phyloP scores from a whole-genome alignment of 2,888 invertebrate genomes.

The Leistus spinibarbis region DNA sequence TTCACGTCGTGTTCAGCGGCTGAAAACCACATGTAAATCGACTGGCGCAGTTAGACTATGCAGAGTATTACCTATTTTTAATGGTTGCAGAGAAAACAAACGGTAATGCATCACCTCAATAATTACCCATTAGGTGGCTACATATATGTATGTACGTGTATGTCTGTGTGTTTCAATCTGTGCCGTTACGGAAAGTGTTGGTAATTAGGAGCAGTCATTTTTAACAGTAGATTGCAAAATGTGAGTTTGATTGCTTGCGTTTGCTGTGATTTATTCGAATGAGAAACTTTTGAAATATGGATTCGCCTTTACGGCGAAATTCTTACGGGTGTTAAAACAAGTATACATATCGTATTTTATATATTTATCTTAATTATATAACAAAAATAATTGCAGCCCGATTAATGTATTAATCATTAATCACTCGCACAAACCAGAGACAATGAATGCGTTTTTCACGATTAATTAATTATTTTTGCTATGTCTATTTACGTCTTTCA shows the following conservation, averaged over 20 bases:
- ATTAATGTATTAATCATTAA: too few species aligned
- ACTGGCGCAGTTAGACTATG: not conserved
- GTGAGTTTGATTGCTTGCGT: not conserved
- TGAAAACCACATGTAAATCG: not conserved
- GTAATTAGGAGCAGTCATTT: not conserved
- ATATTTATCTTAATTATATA: too few species aligned
- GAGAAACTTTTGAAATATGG: too few species aligned
- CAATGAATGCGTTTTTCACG: too few species aligned
- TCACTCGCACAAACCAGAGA: too few species aligned
- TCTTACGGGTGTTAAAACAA: too few species aligned
- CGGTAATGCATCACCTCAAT: not conserved
- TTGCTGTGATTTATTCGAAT: too few species aligned
- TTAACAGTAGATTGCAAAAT: not conserved
- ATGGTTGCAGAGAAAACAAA: not conserved
- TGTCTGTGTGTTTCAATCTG: not conserved
- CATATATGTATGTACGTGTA: not conserved
- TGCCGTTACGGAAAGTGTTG: not conserved
- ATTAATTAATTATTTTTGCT: too few species aligned
- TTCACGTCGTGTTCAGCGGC: not conserved
- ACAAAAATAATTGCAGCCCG: too few species aligned
- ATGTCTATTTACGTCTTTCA: too few species aligned
- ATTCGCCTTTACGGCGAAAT: too few species aligned
- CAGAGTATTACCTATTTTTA: not conserved
- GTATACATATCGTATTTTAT: too few species aligned
- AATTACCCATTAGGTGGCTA: not conserved